Base-by-base conservation (phyloP, 2,113 vertebrate species). In the Aegotheles bennettii region DNA sequence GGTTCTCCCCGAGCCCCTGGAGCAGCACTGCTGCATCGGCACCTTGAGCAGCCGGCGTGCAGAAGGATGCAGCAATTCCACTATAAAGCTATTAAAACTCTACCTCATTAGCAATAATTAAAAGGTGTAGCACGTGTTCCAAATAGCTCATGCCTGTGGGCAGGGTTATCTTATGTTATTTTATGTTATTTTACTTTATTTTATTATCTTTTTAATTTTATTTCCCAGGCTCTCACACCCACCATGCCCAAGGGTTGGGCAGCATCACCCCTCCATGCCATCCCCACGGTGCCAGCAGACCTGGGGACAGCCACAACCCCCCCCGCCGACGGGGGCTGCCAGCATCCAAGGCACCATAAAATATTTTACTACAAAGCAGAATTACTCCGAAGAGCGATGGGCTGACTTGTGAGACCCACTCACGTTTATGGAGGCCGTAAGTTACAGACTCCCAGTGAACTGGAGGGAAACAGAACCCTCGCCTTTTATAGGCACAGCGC, bases 371-470 rank as follows among this genome's bases (percentile, higher is more conserved):
- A 96, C 88, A 77, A 96, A 96, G 97, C 97, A 93, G 96, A 98
- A 97, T 97, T 96, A 97, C 97, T 97, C 95, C 89, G 40, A 97
- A 97, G 97, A 98, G 94, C 94, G 97, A 98, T 97, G 98, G 97
- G 96, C 94, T 96, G 64, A 94, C 97, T 97, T 86, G 79, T 2
- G 91, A 97, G 97, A 95, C 97, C 97, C 97, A 97, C 97, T 98
- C 96, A 79, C 92, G 28, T 98, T 98, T 98, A 98, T 97, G 97
- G 96, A 95, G 97, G 97, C 95, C 88, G 82, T 98, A 98, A 98
- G 97, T 98, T 96, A 97, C 36, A 74, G 87, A 93, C 77, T 95
- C 93, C 40, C 1, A 11, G 89, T 87, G 94, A 96, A 95, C 96
- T 94, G 95, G 71, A 95, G 93, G 67, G 92, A 96, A 97, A 95